Percentiles rank a stretch among this genome's conserved stretches.
phyloP scores from a whole-genome alignment of 2,797 vertebrate species.

The Fundulus diaphanus region DNA sequence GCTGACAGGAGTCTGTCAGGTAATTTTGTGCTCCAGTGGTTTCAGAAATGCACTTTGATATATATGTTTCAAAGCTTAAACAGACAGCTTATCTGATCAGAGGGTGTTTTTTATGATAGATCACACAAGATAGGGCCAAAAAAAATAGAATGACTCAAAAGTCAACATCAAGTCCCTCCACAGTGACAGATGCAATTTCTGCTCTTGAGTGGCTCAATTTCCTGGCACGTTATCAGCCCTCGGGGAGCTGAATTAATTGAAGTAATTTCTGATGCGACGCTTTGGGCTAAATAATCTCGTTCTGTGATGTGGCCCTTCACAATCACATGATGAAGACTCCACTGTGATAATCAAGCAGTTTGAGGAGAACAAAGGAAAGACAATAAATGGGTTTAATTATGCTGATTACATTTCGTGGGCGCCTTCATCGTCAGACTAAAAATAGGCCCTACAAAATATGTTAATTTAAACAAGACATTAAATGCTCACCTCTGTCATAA shows the following conservation, averaged over 20 bases:
- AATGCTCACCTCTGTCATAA: not conserved
- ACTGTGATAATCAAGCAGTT: conserved; percentile 45
- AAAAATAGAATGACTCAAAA: conserved; percentile 56
- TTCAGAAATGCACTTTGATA: conserved; percentile 68
- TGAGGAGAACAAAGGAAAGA: conserved; percentile 23
- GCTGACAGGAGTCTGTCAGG: conserved; percentile 63
- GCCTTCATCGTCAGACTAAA: not conserved
- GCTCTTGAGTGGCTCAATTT: conserved; percentile 52
- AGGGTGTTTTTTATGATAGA: conserved; percentile 47
- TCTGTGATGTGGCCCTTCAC: conserved; percentile 39
- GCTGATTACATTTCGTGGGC: conserved; percentile 30
- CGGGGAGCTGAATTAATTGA: conserved; percentile 59
- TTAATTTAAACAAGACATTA: not conserved
- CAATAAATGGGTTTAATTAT: conserved; percentile 27
- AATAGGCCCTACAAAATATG: not conserved
- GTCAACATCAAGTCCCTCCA: conserved; percentile 48
- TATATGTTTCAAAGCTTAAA: conserved; percentile 63
- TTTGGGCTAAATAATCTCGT: conserved; percentile 36
- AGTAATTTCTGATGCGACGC: conserved; percentile 54
- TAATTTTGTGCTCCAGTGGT: conserved; percentile 72
- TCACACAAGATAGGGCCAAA: conserved; percentile 57
- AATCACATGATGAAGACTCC: conserved; percentile 32
- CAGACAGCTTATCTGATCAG: conserved; percentile 61
- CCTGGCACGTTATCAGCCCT: conserved; percentile 48
- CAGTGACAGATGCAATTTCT: conserved; percentile 52